phyloP scores from a whole-genome alignment of 2,888 invertebrate genomes.

The Amorpha juglandis region DNA sequence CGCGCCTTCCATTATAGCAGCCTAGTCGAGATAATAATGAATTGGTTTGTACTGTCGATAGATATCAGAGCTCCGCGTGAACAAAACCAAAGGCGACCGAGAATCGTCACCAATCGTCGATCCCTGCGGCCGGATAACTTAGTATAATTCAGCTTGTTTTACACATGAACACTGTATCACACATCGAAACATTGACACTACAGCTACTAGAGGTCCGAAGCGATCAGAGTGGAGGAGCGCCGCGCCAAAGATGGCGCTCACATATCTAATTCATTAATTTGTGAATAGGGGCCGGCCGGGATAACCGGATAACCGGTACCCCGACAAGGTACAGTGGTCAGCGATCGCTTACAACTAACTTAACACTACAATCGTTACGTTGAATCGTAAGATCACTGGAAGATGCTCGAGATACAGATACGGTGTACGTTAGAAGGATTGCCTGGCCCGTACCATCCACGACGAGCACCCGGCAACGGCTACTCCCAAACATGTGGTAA shows the following conservation, averaged over 20 bases:
- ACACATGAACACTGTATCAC: slow-evolving; percentile 81
- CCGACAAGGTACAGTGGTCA: slow-evolving; percentile 76
- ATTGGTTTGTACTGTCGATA: slow-evolving; percentile 48
- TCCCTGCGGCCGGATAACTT: slow-evolving; percentile 63
- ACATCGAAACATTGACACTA: slow-evolving; percentile 73
- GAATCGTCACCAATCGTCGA: slow-evolving; percentile 62
- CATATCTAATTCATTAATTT: slow-evolving; percentile 73
- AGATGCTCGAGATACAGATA: slow-evolving; percentile 76
- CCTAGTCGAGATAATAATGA: slow-evolving; percentile 41
- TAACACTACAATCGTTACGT: slow-evolving; percentile 72
- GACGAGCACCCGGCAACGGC: slow-evolving; percentile 48
- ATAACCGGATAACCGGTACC: slow-evolving; percentile 38
- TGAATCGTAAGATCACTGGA: slow-evolving; percentile 80
- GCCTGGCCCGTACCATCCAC: too few relatives aligned
- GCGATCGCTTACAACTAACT: slow-evolving; percentile 74
- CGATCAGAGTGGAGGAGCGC: not conserved
- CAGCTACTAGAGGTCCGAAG: slow-evolving; percentile 22
- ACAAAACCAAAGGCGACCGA: slow-evolving; percentile 66
- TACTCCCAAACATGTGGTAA: slow-evolving; percentile 73
- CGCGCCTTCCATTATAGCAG: slow-evolving; percentile 17
- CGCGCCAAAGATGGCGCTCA: slow-evolving; percentile 50
- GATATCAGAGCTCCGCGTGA: slow-evolving; percentile 49
- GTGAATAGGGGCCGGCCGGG: slow-evolving; percentile 74
- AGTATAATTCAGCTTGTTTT: slow-evolving; percentile 67
- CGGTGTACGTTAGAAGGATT: slow-evolving; percentile 56